A percentile compares a stretch with the other conserved stretches of the same genome.
These are phyloP conservation scores for Chascanopsetta lugubris DNA, from an alignment of 2,113 vertebrate genomes.

Conservation along the genomic window DNA sequence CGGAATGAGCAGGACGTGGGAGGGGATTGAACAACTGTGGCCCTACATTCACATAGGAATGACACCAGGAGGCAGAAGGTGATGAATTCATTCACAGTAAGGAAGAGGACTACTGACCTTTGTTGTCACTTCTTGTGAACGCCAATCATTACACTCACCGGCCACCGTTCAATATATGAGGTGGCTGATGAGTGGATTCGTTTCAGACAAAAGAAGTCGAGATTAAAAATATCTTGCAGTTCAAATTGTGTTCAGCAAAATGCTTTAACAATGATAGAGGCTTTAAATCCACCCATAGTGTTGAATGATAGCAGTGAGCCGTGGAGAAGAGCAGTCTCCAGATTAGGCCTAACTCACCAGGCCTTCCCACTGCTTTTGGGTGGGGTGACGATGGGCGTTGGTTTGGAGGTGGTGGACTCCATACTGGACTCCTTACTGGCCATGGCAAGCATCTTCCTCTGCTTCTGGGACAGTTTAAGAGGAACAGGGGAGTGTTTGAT, in stretches of 20 bases:
- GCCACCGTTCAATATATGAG: too few species aligned
- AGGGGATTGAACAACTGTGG: slow-evolving; percentile 79
- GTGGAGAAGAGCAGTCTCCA: slow-evolving; percentile 1
- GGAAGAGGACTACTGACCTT: background rate
- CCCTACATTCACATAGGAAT: slow-evolving; percentile 72
- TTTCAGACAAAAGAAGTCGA: too few species aligned
- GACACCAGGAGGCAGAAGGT: background rate
- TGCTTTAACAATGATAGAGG: too few species aligned
- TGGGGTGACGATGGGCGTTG: slow-evolving; percentile 71
- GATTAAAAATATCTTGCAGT: too few species aligned
- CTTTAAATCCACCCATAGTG: background rate
- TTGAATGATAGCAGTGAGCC: slow-evolving; percentile 1
- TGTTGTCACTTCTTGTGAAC: background rate
- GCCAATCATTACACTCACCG: background rate
- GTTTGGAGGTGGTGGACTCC: slow-evolving; percentile 75
- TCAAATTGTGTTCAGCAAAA: too few species aligned
- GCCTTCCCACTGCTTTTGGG: slow-evolving; percentile 82
- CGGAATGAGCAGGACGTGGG: slow-evolving; percentile 87
- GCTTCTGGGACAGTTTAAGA: slow-evolving; percentile 94
- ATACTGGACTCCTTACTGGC: slow-evolving; percentile 85
- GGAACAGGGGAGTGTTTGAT: slow-evolving; percentile 80
- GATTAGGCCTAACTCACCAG: slow-evolving; percentile 83
- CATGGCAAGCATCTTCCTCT: slow-evolving; percentile 94
- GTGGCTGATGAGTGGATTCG: too few species aligned
- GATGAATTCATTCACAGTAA: background rate